Base-by-base conservation (phyloP, 2,113 vertebrate genomes). In the Pelvicachromis taeniatus region DNA sequence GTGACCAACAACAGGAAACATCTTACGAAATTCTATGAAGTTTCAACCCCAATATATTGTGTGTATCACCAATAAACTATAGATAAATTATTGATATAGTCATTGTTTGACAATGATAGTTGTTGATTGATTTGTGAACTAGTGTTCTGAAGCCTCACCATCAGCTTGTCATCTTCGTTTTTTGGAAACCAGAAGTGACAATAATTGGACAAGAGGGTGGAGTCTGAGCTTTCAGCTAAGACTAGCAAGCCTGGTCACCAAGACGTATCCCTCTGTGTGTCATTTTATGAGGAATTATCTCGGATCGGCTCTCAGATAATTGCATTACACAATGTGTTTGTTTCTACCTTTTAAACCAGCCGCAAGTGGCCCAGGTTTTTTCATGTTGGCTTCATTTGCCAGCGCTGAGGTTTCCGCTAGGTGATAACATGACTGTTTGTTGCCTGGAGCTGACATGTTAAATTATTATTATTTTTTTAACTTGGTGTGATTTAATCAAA, bases 241-340 rank as follows among this genome's bases (percentile, higher is more conserved):
- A 4, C 50, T 53, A 9, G 17, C 35, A 9, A 38, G 35, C 35
- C 35, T 38, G 35, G 35, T 38, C 9, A 38, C 35, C 9, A 9
- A 9, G 19, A 17, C 19, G 16, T 17, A 50, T 50, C 16, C 16
- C 17, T 40, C 38, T 50, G 16, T 50, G 17, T 17, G 16, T 50
- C 17, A 19, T 50, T 50, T 50, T 0, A 45, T 38, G 59, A 13
- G 3, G 0, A 63, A 4, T 38, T 17, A 9, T 4, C 1, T 70
- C 26, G 38, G 3, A 10, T 26, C 0, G 5, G 26, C 63, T 45
- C 1, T 9, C 65, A 45, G 19, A 19, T 61, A 1, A 35, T 11
- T 61, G 4, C 1, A 26, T 70, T 70, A 17, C 19, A 45, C 26
- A 3, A 8, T 0, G 5, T 48, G 38, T 45, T 4, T 26, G 6